Base-by-base conservation (phyloP, 2,888 invertebrate species). In the Andricus quercusramuli region DNA sequence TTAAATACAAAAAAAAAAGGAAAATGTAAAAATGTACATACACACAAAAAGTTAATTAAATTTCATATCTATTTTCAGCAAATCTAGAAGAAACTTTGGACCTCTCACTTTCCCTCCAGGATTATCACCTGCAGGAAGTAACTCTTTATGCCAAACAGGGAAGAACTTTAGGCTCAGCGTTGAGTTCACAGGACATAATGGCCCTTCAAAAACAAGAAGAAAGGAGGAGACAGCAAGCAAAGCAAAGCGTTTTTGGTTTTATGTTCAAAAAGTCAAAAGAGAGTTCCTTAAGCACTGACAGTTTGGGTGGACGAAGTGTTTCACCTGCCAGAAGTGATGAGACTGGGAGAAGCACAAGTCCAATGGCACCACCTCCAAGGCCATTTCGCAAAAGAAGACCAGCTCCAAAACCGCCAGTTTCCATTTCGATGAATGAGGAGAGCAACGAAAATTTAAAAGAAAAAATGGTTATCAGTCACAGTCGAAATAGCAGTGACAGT, bases 401-500 rank as follows among this genome's bases (percentile, higher is more conserved):
- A 0, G 95, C 95, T 0, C 95, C 95, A 0, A 94, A 94, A 87
- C 95, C 95, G 0, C 95, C 95, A 17, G 83, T 86, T 13, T 80
- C 79, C 66, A 77, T 59, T 67, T 74, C 66, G 22, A 68, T 78
- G 2, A 83, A 79, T n/a, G 64, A 83, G n/a, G 79, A 82, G 37
- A 83, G 77, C 86, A 88, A 67, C 29, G 77, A 68, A 37, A 62
- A 56, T 79, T 37, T 29, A 29, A 91, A 90, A 67, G 90, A 91
- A n/a, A 92, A 93, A 89, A 88, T 95, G 88, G 92, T 94, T 65
- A 94, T 95, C 82, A 94, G 94, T 87, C 96, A 96, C 93, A 96
- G 96, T 65, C 93, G 96, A 83, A 96, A 96, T 89, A 96, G 95
- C 91, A 96, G 96, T 83, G 96, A 96, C 90, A 96, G 96, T 86